These are phyloP conservation scores for Geococcyx californianus DNA, from an alignment of 2,113 vertebrate species.

Conservation along the genomic window DNA sequence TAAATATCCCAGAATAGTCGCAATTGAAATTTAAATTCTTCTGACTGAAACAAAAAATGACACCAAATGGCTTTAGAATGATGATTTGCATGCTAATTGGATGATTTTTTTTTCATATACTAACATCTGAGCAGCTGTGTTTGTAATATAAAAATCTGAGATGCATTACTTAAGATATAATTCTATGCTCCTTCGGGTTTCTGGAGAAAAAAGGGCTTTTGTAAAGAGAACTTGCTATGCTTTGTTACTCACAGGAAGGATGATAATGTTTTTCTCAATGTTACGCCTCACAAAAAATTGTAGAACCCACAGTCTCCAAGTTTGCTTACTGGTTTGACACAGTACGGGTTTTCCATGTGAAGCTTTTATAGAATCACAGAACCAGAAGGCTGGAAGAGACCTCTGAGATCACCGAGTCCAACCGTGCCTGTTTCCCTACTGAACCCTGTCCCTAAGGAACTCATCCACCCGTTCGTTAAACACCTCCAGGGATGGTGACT, in stretches of 20 bases:
- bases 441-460: too few relatives aligned
- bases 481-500: too few relatives aligned
- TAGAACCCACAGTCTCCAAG: neutral
- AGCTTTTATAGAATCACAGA: too few relatives aligned
- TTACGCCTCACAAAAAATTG: neutral
- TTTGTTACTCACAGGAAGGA: neutral
- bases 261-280: neutral
- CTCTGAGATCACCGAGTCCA: too few relatives aligned
- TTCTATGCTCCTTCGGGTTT: constrained; percentile 44
- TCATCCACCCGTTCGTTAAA: too few relatives aligned
- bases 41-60: constrained; percentile 42
- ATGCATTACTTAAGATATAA: constrained; percentile 22
- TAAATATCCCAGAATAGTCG: neutral
- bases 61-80: constrained; percentile 14
- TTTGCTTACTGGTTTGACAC: neutral
- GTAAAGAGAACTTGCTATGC: neutral
- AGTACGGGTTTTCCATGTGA: neutral
- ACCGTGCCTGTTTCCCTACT: too few relatives aligned
- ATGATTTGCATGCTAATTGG: constrained; percentile 49
- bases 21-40: constrained; percentile 41
- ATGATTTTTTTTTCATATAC: constrained; percentile 27
- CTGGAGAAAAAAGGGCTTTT: constrained; percentile 33
- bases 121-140: constrained; percentile 64
- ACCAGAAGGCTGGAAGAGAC: too few relatives aligned
- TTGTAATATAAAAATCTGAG: constrained; percentile 54